Conservation (phyloP, 2,797 vertebrate species). For the Acipenser oxyrinchus region DNA sequence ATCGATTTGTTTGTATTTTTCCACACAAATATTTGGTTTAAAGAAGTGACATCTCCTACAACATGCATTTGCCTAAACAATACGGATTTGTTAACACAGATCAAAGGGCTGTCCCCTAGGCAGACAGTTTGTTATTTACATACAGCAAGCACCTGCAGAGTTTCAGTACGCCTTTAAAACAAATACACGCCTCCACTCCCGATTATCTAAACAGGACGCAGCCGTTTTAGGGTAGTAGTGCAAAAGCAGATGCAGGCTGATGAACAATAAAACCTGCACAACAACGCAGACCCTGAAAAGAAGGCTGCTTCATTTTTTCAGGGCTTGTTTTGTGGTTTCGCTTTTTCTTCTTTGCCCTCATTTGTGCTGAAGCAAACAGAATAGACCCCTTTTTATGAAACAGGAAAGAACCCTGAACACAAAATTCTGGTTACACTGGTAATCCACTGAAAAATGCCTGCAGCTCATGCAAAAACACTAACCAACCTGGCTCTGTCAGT, state of each 20-base stretch:
- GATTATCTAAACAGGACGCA: neutral
- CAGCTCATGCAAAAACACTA: neutral
- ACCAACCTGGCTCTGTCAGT: no score
- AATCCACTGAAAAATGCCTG: neutral
- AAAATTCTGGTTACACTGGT: neutral
- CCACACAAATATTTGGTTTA: neutral
- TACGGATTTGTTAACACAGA: constrained; percentile 11
- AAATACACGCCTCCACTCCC: neutral
- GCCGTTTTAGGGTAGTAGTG: neutral
- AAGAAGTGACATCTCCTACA: neutral
- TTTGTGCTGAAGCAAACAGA: no score
- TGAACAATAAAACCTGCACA: neutral
- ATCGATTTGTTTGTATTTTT: neutral
- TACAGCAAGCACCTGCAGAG: neutral
- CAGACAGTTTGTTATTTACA: constrained; percentile 1
- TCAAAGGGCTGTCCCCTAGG: neutral
- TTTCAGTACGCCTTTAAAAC: neutral
- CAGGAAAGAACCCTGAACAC: no score
- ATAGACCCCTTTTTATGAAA: neutral
- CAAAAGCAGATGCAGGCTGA: neutral
- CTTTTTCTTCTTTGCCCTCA: no score
- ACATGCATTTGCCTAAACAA: constrained; percentile 6
- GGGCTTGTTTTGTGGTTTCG: no score
- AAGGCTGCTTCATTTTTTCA: neutral
- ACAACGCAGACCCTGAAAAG: neutral